Base-by-base conservation (phyloP, 2,797 vertebrate genomes). In the Parambassis ranga region DNA sequence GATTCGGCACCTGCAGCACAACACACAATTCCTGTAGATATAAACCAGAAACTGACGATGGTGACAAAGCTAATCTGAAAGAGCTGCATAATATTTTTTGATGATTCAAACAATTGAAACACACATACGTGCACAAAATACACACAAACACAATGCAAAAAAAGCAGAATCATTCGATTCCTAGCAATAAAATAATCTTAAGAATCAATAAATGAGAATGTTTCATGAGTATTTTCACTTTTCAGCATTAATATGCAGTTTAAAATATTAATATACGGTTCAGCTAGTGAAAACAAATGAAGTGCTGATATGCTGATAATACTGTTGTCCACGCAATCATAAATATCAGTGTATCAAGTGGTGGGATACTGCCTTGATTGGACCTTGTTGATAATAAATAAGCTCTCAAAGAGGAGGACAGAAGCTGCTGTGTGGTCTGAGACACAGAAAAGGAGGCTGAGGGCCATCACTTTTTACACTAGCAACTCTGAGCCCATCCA, bases 1-100 rank as follows among this genome's bases (percentile, higher is more conserved):
- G 18, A 10, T 28, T 1, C n/a, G 36, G 13, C 85, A 86, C 75
- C 79, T 81, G 78, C 69, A 70, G 36, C 35, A 36, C 24, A 3
- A 26, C 24, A 24, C 30, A 32, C 3, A 13, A 42, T 65, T 44
- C 51, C 52, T 66, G 75, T 60, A 46, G 3, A 1, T 20, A 19
- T 3, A 14, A 48, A 33, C 13, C n/a, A 42, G 10, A 37, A 3
- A 39, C 5, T n/a, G n/a, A n/a, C n/a, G n/a, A n/a, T n/a, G n/a
- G n/a, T n/a, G n/a, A n/a, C n/a, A n/a, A n/a, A n/a, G n/a, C n/a
- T n/a, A n/a, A n/a, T 31, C 4, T 42, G 13, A 6, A 6, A 48
- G 5, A 36, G 10, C 10, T 47, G 20, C 0, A 46, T 38, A 11
- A 33, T 30, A 3, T n/a, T n/a, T n/a, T n/a, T n/a, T n/a, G n/a